Evolutionary conservation across 2,888 invertebrate genomes (phyloP).

Genomic region (Amiota minor): DNA sequence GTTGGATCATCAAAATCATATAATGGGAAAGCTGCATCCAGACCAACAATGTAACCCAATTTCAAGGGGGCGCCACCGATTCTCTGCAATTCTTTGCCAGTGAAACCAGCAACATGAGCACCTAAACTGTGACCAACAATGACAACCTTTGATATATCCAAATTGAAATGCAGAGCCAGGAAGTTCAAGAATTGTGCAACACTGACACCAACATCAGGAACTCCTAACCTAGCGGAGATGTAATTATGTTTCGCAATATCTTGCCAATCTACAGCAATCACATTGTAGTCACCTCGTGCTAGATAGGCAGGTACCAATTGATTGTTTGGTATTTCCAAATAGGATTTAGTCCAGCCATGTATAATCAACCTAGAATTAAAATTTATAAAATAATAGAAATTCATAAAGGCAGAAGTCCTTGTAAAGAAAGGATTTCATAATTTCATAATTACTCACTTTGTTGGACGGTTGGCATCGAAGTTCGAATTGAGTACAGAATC

Average conservation of each 20-base stretch:
- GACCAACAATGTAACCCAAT: conserved; percentile 75
- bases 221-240: conserved; percentile 73
- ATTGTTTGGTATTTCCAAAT: conserved; percentile 67
- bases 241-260: conserved; percentile 75
- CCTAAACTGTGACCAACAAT: conserved; percentile 76
- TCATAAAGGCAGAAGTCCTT: not conserved
- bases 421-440: not conserved
- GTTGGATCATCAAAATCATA: conserved; percentile 42
- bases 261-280: conserved; percentile 77
- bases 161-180: conserved; percentile 74
- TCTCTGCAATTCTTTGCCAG: conserved; percentile 76
- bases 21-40: conserved; percentile 61
- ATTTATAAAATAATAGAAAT: not conserved
- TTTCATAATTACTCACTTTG: conserved; percentile 43
- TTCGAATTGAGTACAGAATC: conserved; percentile 44
- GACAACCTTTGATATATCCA: conserved; percentile 74
- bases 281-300: conserved; percentile 75
- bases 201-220: conserved; percentile 47
- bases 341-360: conserved; percentile 76
- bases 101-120: conserved; percentile 77
- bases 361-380: conserved; percentile 65
- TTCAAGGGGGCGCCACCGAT: conserved; percentile 49
- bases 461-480: conserved; percentile 49
- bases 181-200: conserved; percentile 56
- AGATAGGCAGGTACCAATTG: conserved; percentile 73